Base-by-base conservation (phyloP, 1,140 invertebrate genomes). In the Zaprionus kolodkinae region DNA sequence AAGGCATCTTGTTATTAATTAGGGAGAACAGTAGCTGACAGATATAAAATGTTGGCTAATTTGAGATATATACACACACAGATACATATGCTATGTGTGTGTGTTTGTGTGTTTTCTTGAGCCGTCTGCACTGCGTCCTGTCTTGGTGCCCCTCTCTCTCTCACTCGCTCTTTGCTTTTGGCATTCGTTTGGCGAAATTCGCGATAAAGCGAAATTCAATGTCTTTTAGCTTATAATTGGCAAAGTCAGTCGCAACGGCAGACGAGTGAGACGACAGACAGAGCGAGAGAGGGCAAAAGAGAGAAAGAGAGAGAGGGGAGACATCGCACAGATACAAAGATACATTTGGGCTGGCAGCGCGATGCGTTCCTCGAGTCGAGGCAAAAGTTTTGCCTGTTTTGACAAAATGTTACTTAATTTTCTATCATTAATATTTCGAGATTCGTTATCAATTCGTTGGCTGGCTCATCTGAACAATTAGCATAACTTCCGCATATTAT, bases 1-100 rank as follows among this genome's bases (percentile, higher is more conserved):
- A 91, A 80, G 88, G 89, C 85, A 91, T 91, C 89, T 91, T 91
- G 89, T 91, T 91, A 91, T 91, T 91, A 91, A 91, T 91, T 91
- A 91, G 89, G 84, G 89, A 91, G 85, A 91, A 91, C 89, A 91
- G 89, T 91, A 91, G 89, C 89, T 91, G 89, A 91, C 89, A 91
- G 89, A 91, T 91, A 91, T 89, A 91, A 91, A 91, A 91, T 91
- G 89, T 91, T 91, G 74, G 89, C 89, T 91, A 91, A 91, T 91
- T 91, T 91, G 89, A 75, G 80, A 89, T 88, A 88, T 88, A 87
- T 76, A 27, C 56, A 72, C 54, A 71, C 54, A 71, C 65, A 82
- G 60, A 74, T 63, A 63, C 33, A 54, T 15, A 35, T 7, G 52
- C 30, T 62, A 36, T 60, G 38, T 50, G 45, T 25, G 9, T 48